Evolutionary conservation across 2,113 vertebrate species (phyloP).

Genomic region (Alligator mississippiensis): DNA sequence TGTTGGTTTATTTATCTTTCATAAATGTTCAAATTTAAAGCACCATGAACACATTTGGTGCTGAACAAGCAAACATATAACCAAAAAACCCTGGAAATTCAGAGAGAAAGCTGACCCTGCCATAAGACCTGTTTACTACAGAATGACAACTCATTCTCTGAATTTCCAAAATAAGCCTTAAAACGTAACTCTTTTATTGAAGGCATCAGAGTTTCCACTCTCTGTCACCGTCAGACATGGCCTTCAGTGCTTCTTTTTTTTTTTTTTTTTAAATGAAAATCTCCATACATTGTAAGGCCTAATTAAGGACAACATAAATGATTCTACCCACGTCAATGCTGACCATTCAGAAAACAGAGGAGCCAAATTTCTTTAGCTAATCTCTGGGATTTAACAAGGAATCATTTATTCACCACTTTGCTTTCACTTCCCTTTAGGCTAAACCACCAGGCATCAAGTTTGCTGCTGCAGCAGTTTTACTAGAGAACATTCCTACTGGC

Average conservation of each 20-base stretch:
- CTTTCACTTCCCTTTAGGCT: background rate
- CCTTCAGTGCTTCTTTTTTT: background rate
- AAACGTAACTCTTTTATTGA: background rate
- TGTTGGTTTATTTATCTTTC: background rate
- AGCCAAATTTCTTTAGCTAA: background rate
- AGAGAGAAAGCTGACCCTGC: background rate
- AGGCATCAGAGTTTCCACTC: background rate
- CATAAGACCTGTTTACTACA: background rate
- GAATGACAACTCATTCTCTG: background rate
- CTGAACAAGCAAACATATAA: background rate
- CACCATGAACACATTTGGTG: background rate
- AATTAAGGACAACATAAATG: slow-evolving; percentile 14
- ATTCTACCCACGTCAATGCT: slow-evolving; percentile 13
- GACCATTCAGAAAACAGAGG: background rate
- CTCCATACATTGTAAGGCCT: background rate
- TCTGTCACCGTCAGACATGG: background rate
- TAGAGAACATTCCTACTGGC: background rate
- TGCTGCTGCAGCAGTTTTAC: background rate
- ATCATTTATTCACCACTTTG: background rate
- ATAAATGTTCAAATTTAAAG: background rate
- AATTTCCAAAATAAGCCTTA: background rate
- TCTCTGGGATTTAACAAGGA: slow-evolving; percentile 5
- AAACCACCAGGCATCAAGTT: background rate
- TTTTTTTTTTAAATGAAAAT: background rate
- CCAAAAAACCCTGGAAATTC: background rate